Evolutionary conservation across 2,888 invertebrate species (phyloP).

Genomic region (Stenoptilia bipunctidactyla): DNA sequence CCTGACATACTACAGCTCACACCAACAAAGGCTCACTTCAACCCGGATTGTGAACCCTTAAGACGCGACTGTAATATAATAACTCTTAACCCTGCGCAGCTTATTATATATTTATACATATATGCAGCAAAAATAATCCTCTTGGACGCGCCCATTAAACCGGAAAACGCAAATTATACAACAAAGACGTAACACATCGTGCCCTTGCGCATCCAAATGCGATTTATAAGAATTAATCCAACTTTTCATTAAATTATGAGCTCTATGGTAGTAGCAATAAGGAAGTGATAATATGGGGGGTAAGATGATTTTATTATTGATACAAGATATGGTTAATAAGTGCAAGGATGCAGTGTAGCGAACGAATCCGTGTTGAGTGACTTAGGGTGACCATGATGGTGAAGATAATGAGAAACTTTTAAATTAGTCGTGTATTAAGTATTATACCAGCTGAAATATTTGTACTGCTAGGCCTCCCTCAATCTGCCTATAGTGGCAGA

Average conservation of each 20-base stretch:
- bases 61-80: constrained; percentile 21
- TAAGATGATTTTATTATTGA: constrained; percentile 51
- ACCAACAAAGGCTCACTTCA: too few relatives aligned
- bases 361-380: constrained; percentile 42
- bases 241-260: too few relatives aligned
- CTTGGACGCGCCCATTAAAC: constrained; percentile 59
- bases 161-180: constrained; percentile 68
- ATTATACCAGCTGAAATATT: too few relatives aligned
- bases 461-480: too few relatives aligned
- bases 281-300: constrained; percentile 22
- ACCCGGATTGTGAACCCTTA: too few relatives aligned
- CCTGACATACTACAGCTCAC: too few relatives aligned
- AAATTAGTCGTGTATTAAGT: too few relatives aligned
- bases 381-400: constrained; percentile 29
- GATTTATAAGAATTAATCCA: neutral
- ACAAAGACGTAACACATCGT: constrained; percentile 66
- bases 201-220: constrained; percentile 21
- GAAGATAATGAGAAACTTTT: too few relatives aligned
- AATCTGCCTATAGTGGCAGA: too few relatives aligned
- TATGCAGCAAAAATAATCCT: constrained; percentile 28
- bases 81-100: constrained; percentile 41
- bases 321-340: constrained; percentile 64
- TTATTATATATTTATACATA: too few relatives aligned
- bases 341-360: constrained; percentile 54
- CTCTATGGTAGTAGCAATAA: constrained; percentile 21